Base-by-base conservation (phyloP, 2,888 invertebrate genomes). In the Orchestes rusci region DNA sequence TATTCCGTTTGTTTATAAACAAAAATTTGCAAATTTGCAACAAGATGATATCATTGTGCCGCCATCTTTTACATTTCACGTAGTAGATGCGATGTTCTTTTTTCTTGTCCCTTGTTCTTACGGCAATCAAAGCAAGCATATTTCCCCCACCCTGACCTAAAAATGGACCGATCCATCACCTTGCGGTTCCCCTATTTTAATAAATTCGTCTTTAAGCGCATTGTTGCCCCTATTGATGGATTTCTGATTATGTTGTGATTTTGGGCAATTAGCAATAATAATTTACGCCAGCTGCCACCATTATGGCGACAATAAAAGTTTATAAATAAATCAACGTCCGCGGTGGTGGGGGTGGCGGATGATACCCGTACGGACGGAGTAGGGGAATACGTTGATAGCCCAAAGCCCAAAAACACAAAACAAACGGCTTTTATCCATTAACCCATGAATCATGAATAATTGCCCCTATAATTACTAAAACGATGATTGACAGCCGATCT, bases 1-100 rank as follows among this genome's bases (percentile, higher is more conserved):
- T n/a, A n/a, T n/a, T n/a, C n/a, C 28, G 42, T 46, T 62, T 65
- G 64, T 66, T 65, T 65, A 64, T 62, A 63, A 65, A 64, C 64
- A 65, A 65, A 39, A 43, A 61, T 59, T 65, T 56, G 64, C 65
- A 63, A 66, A 65, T 64, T 66, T 59, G 66, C 66, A 63, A 64
- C 59, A 59, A 61, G 58, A 60, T 62, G 17, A 12, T n/a, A 18
- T 66, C 64, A 64, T 59, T 57, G 54, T 56, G 61, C 67, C 63
- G 67, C 68, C 68, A 68, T 68, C 66, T 68, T 68, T 64, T 44
- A 46, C 42, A 47, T 47, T 44, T 43, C 59, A 60, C n/a, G n/a
- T n/a, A n/a, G n/a, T n/a, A n/a, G n/a, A n/a, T n/a, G n/a, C 59
- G 61, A 62, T 60, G 61, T 62, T 59, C 62, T 59, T 59, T 59